These are phyloP conservation scores for Sorex araneus DNA, from an alignment of 2,113 vertebrate genomes.

Conservation along the genomic window DNA sequence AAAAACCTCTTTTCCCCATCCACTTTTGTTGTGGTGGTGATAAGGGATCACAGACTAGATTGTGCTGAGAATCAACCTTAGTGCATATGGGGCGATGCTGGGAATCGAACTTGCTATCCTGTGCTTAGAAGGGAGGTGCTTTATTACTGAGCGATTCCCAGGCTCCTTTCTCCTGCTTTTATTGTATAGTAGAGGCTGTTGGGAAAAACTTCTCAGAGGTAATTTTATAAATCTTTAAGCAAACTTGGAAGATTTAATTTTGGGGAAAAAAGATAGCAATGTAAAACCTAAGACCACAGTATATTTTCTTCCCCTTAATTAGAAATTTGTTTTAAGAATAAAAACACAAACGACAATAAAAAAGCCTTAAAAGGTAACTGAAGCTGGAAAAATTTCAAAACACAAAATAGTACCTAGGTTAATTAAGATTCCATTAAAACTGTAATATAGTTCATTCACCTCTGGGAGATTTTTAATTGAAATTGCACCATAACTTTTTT, in stretches of 20 bases:
- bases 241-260: too few species aligned
- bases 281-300: not conserved
- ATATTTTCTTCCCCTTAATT: not conserved
- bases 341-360: too few species aligned
- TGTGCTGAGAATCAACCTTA: too few species aligned
- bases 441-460: not conserved
- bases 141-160: too few species aligned
- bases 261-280: not conserved
- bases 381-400: conserved; percentile 10
- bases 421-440: not conserved
- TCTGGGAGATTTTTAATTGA: not conserved
- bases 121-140: too few species aligned
- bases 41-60: too few species aligned
- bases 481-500: not conserved
- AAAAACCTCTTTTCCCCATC: too few species aligned
- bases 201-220: not conserved
- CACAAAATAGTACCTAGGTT: not conserved
- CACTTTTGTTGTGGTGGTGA: too few species aligned
- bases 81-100: too few species aligned
- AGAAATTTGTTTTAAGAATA: not conserved
- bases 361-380: not conserved
- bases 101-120: too few species aligned
- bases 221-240: too few species aligned
- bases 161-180: not conserved
- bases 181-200: not conserved